Base-by-base conservation (phyloP, 2,797 vertebrate genomes). In the Xiphorhynchus erythropygius region DNA sequence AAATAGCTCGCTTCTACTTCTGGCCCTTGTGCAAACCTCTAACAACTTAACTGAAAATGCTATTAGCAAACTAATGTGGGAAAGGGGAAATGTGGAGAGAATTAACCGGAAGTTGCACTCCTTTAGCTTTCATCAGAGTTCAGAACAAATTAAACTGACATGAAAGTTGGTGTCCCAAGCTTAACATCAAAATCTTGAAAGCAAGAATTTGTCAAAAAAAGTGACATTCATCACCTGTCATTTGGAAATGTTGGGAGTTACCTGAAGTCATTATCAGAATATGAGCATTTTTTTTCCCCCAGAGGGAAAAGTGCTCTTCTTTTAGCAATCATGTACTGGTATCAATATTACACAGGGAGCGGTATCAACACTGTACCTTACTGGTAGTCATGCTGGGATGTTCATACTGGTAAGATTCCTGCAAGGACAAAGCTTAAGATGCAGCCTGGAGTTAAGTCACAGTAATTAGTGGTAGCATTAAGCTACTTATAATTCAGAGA, bases 351-450 rank as follows among this genome's bases (percentile, higher is more conserved):
- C 15, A 39, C 13, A 75, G 17, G 17, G 30, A 84, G 28, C 2
- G 2, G 37, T 10, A 84, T 2, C 39, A 76, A 52, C 9, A 10
- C 41, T 17, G 22, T 57, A 39, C 14, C 18, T 69, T 39, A 22
- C 28, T 52, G 35, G n/a, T 6, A 71, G 23, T 44, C 60, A 80
- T 0, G 1, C 15, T 84, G n/a, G 16, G 37, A 67, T 83, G 22
- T n/a, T 89, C 84, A 74, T 41, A 21, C 17, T 24, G 7, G 0
- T 41, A 73, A 89, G 64, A 89, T 16, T 33, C 63, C 75, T 39
- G 22, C 60, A 92, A 91, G 71, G 71, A 64, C 78, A 89, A 93
- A 37, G 44, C 56, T 91, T 85, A 83, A 63, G 49, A 63, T 28
- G 14, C 21, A 59, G 70, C 68, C 11, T 63, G 10, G 41, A 96